Evolutionary conservation across 2,113 vertebrate species (phyloP).

Genomic region (Tringa solitaria): DNA sequence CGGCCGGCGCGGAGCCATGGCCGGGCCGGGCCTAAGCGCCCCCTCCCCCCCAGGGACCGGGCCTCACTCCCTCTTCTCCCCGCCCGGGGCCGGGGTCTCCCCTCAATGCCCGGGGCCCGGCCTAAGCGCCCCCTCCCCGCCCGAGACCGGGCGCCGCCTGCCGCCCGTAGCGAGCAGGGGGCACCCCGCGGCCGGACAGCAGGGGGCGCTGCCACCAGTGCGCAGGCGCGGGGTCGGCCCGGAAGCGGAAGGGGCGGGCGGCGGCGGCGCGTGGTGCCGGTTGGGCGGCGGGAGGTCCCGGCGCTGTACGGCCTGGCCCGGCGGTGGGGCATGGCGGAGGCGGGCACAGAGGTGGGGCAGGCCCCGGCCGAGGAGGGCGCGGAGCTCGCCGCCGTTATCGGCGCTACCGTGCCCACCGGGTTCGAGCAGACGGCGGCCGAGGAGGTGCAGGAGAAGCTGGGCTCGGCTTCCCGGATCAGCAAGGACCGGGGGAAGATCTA

Average conservation of each 20-base stretch:
- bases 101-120: too few species aligned
- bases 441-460: constrained; percentile 91
- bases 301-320: not conserved
- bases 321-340: not conserved
- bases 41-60: not conserved
- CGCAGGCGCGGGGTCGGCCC: not conserved
- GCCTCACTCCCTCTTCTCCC: not conserved
- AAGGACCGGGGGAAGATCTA: constrained; percentile 93
- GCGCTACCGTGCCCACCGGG: constrained; percentile 94
- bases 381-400: constrained; percentile 77
- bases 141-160: not conserved
- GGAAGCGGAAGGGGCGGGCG: not conserved
- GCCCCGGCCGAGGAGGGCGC: not conserved
- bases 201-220: not conserved
- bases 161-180: not conserved
- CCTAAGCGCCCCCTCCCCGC: too few species aligned
- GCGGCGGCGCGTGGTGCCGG: not conserved
- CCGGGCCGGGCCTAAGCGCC: too few species aligned
- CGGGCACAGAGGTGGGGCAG: not conserved
- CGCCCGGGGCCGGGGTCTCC: too few species aligned
- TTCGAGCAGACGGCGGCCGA: constrained; percentile 91
- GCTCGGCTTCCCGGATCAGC: constrained; percentile 82
- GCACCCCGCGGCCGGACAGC: not conserved
- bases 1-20: not conserved
- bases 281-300: not conserved